Evolutionary conservation across 2,888 invertebrate species (phyloP).

Genomic region (Octonoba sinensis): DNA sequence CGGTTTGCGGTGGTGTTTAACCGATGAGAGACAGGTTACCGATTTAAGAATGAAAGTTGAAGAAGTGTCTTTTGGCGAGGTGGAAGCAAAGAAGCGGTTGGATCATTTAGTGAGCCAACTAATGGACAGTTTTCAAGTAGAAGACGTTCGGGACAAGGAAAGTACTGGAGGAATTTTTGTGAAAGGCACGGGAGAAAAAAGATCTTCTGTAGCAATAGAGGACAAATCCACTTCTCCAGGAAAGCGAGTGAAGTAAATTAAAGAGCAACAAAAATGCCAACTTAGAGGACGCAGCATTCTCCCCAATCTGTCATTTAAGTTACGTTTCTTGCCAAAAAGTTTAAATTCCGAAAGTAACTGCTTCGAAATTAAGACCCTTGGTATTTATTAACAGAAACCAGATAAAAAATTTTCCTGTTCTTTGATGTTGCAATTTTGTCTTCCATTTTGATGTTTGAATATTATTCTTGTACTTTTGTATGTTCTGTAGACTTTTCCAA

Average conservation of each 20-base stretch:
- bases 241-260: neutral
- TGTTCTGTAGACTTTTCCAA: too few species aligned
- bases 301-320: neutral
- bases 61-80: neutral
- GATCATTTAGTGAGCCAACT: neutral
- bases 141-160: neutral
- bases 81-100: neutral
- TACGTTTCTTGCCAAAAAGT: too few species aligned
- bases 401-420: too few species aligned
- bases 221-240: neutral
- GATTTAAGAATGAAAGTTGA: neutral
- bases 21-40: neutral
- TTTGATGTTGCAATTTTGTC: too few species aligned
- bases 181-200: constrained; percentile 4
- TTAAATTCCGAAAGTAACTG: too few species aligned
- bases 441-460: too few species aligned
- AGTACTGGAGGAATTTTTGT: constrained; percentile 2
- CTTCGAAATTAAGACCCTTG: too few species aligned
- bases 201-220: constrained; percentile 1
- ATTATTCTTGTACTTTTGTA: too few species aligned
- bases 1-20: neutral
- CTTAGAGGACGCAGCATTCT: neutral
- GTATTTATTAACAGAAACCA: too few species aligned
- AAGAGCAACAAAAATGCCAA: neutral
- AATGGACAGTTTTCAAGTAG: neutral